Base-by-base conservation (phyloP, 2,888 invertebrate genomes). In the Drosophila lutescens region DNA sequence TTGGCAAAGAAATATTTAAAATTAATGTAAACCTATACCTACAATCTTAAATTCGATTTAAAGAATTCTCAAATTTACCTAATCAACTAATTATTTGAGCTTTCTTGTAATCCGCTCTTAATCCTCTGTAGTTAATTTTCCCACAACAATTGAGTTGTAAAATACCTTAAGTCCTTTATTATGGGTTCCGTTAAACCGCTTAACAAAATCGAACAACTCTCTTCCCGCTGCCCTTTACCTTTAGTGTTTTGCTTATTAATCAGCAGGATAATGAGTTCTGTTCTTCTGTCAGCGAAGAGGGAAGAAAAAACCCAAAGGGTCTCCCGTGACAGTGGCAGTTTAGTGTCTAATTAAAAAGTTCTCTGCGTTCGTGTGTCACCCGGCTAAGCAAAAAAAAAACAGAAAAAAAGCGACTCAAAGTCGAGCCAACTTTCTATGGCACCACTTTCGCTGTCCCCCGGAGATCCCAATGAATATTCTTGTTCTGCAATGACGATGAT, bases 391-490 rank as follows among this genome's bases (percentile, higher is more conserved):
- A 36, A 55, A 58, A 47, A 51, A 44, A 41, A 10, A 5, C 26
- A 17, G 12, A 43, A 43, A 43, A 43, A 23, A 12, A 43, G 10
- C 36, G 32, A 26, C 50, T 47, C 41, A 20, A 23, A 57, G 66
- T 60, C 74, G 47, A 67, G 63, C 67, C 70, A 88, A 83, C 83
- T 83, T 83, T 83, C 83, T 88, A 88, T 83, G 80, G 88, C 87
- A 88, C 74, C 88, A 83, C 83, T 83, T 83, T 83, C 83, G 87
- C 89, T 83, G 87, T 63, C 73, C 69, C 57, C 58, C 23, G 15
- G 36, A 46, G 61, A 72, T 72, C 47, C 53, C 73, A 72, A 61
- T 80, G 69, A 71, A 76, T 74, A 74, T 83, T 83, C 88, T 83
- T 86, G 78, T 83, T 83, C 83, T 88, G 84, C 84, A 74, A 79